Evolutionary conservation across 2,113 vertebrate genomes (phyloP).

Genomic region (Phainopepla nitens): DNA sequence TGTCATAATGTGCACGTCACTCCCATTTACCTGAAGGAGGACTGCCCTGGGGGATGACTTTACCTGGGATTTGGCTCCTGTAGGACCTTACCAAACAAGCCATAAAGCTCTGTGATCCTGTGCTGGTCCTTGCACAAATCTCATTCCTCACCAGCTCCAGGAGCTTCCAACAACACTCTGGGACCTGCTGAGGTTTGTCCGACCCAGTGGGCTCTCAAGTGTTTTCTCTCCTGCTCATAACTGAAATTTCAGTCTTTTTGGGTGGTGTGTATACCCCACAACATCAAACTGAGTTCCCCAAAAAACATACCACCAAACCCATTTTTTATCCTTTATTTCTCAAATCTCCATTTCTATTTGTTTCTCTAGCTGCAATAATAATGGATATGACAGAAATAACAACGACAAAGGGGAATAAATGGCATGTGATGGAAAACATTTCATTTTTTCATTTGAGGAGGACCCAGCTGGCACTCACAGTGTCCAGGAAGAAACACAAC

Average conservation of each 20-base stretch:
- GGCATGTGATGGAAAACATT: not conserved
- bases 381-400: not conserved
- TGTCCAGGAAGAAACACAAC: not conserved
- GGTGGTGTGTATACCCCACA: rapidly evolving
- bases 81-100: not conserved
- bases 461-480: rapidly evolving
- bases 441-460: not conserved
- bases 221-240: not conserved
- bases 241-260: not conserved
- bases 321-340: not conserved
- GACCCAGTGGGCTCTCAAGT: not conserved
- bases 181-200: not conserved
- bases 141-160: not conserved
- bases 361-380: not conserved
- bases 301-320: not conserved
- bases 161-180: not conserved
- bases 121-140: not conserved
- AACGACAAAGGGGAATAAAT: not conserved
- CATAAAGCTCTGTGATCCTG: rapidly evolving
- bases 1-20: not conserved
- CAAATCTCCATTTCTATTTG: not conserved
- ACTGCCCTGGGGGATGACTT: too few relatives aligned
- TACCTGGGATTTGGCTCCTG: not conserved
- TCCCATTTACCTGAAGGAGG: not conserved
- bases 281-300: rapidly evolving